phyloP scores from a whole-genome alignment of 2,113 vertebrate genomes.

The Murina feae region DNA sequence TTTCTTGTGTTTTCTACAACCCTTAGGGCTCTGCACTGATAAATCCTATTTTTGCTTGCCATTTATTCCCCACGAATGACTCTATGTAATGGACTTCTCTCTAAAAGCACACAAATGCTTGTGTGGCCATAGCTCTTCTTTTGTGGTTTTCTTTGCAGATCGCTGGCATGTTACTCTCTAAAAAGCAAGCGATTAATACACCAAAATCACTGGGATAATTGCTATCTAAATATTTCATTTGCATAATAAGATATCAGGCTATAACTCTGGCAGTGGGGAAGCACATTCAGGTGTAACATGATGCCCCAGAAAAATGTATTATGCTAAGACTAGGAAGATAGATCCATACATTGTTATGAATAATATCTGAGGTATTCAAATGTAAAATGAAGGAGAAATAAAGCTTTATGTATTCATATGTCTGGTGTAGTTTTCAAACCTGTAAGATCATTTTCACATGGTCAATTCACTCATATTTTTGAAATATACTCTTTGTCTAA shows the following conservation, averaged over 20 bases:
- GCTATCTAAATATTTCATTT: slow-evolving; percentile 50
- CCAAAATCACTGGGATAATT: slow-evolving; percentile 12
- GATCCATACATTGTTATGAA: background rate
- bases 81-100: slow-evolving; percentile 72
- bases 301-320: background rate
- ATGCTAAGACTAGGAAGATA: background rate
- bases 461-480: background rate
- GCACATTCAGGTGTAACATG: background rate
- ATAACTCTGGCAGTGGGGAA: background rate
- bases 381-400: background rate
- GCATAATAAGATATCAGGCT: background rate
- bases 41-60: slow-evolving; percentile 75
- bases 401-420: background rate
- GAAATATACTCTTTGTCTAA: background rate
- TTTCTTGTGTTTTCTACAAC: slow-evolving; percentile 75
- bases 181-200: slow-evolving; percentile 62
- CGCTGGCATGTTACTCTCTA: slow-evolving; percentile 25
- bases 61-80: slow-evolving; percentile 75
- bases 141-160: slow-evolving; percentile 58
- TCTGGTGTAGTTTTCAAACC: background rate
- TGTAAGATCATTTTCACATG: background rate
- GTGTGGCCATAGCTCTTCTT: slow-evolving; percentile 25
- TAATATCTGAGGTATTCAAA: background rate
- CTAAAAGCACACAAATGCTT: slow-evolving; percentile 54
- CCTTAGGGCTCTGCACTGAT: slow-evolving; percentile 67